Base-by-base conservation (phyloP, 2,797 vertebrate species). In the Antrozous pallidus region DNA sequence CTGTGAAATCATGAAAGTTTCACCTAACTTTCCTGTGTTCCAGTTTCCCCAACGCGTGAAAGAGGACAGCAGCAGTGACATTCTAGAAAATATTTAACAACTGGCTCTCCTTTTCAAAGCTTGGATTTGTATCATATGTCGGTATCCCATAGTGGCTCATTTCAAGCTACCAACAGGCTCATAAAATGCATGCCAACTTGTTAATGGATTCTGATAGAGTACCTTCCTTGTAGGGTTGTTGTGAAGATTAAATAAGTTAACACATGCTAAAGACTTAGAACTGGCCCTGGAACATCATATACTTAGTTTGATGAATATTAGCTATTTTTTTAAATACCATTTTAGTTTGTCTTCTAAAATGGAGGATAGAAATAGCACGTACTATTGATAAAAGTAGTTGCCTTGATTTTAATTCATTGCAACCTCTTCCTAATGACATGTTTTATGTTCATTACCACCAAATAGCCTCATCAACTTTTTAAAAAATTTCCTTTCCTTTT, bases 401-500 rank as follows among this genome's bases (percentile, higher is more conserved):
- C 82, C 28, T 84, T 96, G 69, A 92, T 69, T 88, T 88, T 63
- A 88, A 51, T 79, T 82, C 73, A 82, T 90, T 88, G 92, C 89
- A 74, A 36, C 74, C 70, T 92, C 45, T 90, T 88, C 79, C 75
- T 85, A 69, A 95, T 86, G 79, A 88, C 86, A 85, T 84, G 81
- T 36, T 88, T 65, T 58, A 36, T 22, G 63, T 83, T 94, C n/a
- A 88, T 28, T 38, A 69, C 61, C 86, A 86, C 92, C 91, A 94
- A 96, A 75, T 49, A 56, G 36, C 18, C 22, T 75, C 90, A 82
- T 54, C 94, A 82, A 94, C 82, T 82, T 88, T n/a, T n/a, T n/a
- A 90, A 78, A 75, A 49, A 93, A 91, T 92, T 90, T 87, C 54
- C 63, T 92, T 88, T 91, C 54, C 56, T 88, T 90, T 95, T 88